These are phyloP conservation scores for Drosophila nasuta DNA, from an alignment of 1,140 invertebrate genomes.

Conservation along the genomic window DNA sequence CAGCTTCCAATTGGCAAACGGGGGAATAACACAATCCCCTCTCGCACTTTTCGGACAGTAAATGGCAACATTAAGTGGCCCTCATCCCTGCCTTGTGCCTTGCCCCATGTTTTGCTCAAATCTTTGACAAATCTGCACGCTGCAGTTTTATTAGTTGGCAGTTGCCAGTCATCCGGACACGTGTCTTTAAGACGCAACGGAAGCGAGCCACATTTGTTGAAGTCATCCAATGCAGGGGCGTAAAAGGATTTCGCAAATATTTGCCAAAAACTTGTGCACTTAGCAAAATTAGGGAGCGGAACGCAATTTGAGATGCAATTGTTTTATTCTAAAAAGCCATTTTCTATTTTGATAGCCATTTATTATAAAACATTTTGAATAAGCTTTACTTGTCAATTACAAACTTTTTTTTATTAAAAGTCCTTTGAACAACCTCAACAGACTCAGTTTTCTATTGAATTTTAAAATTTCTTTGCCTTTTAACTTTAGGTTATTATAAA, in stretches of 20 bases:
- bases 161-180: slow-evolving; percentile 53
- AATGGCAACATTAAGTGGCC: slow-evolving; percentile 68
- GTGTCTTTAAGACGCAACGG: slow-evolving; percentile 74
- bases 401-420: too few relatives aligned
- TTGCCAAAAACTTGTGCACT: slow-evolving; percentile 40
- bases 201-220: slow-evolving; percentile 69
- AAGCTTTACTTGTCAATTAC: too few relatives aligned
- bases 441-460: too few relatives aligned
- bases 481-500: too few relatives aligned
- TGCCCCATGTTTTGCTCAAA: slow-evolving; percentile 25
- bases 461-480: too few relatives aligned
- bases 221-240: slow-evolving; percentile 5
- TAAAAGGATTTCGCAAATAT: slow-evolving; percentile 57
- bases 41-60: slow-evolving; percentile 20
- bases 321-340: not conserved
- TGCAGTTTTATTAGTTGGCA: slow-evolving; percentile 73
- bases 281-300: slow-evolving; percentile 27
- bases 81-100: slow-evolving; percentile 44
- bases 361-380: too few relatives aligned
- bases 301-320: not conserved
- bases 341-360: too few relatives aligned
- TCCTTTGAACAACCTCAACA: too few relatives aligned
- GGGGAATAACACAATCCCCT: not conserved
- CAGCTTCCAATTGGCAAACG: not conserved
- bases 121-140: slow-evolving; percentile 72